Evolutionary conservation across 2,797 vertebrate genomes (phyloP), one percentile per base, ranked within the genome.

Genomic region (Orientallactaga sibirica): DNA sequence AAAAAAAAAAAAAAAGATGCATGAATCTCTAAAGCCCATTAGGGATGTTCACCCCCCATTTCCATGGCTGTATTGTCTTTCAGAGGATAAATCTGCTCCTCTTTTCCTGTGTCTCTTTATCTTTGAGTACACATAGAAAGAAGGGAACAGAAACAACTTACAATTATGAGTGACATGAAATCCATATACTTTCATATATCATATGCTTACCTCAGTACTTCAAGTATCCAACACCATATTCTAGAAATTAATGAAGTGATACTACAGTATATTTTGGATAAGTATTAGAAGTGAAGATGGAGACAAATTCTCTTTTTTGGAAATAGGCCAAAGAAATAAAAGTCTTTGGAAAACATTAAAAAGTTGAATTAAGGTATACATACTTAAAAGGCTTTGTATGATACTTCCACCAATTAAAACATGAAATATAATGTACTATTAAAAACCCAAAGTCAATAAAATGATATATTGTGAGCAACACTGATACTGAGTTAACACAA

Each of bases 361-460:
- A 88, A 68, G 24, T 52, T 55, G 15, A 73, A 67, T 27, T 11
- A 1, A 19, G 15, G 4, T 7, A 2, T 76, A 68, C 1, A 18
- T 62, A 19, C 1, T 83, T 73, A 7, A 81, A 70, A 33, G 79
- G 10, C 18, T 88, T 0, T 66, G 8, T 52, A 6, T 84, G 22
- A 19, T 77, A 75, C 2, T 48, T 18, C 20, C 12, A 74, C 2
- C 70, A 94, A 71, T 29, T 48, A 75, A 71, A 29, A 86, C 8
- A 52, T 71, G 15, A 78, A 94, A 88, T 67, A 33, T 66, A 77
- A 73, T n/a, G 24, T 62, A 71, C 67, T 81, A 81, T 87, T 87
- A 87, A 37, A 18, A 76, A 52, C 85, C 1, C 3, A 68, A 66
- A 64, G 4, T 90, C 27, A 90, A 24, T 74, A 62, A 70, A 86